Base-by-base conservation (phyloP, 2,113 vertebrate species). In the Eleginops maclovinus region DNA sequence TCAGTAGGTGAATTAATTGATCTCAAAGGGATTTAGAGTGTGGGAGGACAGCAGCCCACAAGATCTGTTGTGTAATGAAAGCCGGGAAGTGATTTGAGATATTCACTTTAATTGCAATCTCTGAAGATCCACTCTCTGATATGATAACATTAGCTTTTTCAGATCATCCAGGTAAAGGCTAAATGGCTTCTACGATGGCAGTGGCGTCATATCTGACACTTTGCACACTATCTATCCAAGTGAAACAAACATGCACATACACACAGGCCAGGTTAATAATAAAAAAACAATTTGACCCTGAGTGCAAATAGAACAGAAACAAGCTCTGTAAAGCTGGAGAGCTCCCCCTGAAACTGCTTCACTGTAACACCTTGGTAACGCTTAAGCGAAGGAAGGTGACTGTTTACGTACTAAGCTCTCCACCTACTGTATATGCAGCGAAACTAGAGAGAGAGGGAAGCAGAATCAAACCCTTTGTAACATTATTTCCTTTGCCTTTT, bases 381-480 rank as follows among this genome's bases (percentile, higher is more conserved):
- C 60, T 58, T 67, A 14, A 31, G 68, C 26, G n/a, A 40, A 47
- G 36, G 50, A 51, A 54, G 61, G 67, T n/a, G n/a, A n/a, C n/a
- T n/a, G n/a, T n/a, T n/a, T n/a, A n/a, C n/a, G n/a, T n/a, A n/a
- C n/a, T n/a, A n/a, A n/a, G n/a, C n/a, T n/a, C n/a, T n/a, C n/a
- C n/a, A n/a, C n/a, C n/a, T n/a, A n/a, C n/a, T n/a, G n/a, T n/a
- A n/a, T n/a, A n/a, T n/a, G n/a, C n/a, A n/a, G n/a, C n/a, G n/a
- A n/a, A n/a, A n/a, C n/a, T n/a, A n/a, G 40, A 47, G 79, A 59
- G 12, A 56, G 54, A 71, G 44, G 31, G 19, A 44, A 60, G 28
- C 26, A 22, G 31, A 36, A 36, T 36, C 31, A 36, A 36, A 36
- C 7, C 31, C 8, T 36, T 7, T 7, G 31, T 36, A n/a, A n/a